phyloP scores from a whole-genome alignment of 2,113 vertebrate species.

The Varanus salvator region DNA sequence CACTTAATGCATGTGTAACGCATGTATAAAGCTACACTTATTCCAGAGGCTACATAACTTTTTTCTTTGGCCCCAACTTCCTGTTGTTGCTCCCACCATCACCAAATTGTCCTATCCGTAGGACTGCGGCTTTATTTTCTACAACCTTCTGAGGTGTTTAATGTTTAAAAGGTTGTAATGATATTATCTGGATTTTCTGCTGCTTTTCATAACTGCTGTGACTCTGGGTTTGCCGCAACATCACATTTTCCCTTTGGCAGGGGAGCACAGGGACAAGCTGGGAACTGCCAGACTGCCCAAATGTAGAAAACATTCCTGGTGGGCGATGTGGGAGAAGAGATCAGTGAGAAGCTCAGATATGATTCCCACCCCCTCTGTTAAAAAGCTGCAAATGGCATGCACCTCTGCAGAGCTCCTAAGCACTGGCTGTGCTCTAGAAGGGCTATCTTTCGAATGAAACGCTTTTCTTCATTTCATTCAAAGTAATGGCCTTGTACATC shows the following conservation, averaged over 20 bases:
- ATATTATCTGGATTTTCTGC: neutral
- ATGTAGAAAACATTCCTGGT: neutral
- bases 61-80: too few relatives aligned
- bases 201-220: neutral
- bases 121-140: neutral
- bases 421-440: slow-evolving; percentile 1
- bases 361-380: neutral
- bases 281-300: neutral
- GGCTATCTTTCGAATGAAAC: slow-evolving; percentile 28
- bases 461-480: slow-evolving; percentile 12
- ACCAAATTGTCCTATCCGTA: neutral
- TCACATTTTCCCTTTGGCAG: neutral
- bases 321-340: slow-evolving; percentile 6
- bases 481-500: neutral
- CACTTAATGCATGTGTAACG: too few relatives aligned
- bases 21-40: too few relatives aligned
- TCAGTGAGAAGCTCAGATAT: neutral
- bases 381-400: neutral
- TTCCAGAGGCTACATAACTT: too few relatives aligned
- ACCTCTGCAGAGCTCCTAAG: slow-evolving; percentile 1
- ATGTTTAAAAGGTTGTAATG: neutral
- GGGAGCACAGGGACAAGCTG: neutral
- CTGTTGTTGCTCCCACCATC: too few relatives aligned
- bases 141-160: neutral
- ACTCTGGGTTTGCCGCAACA: neutral